These are phyloP conservation scores for Fopius arisanus DNA, from an alignment of 1,140 invertebrate species.

Conservation along the genomic window DNA sequence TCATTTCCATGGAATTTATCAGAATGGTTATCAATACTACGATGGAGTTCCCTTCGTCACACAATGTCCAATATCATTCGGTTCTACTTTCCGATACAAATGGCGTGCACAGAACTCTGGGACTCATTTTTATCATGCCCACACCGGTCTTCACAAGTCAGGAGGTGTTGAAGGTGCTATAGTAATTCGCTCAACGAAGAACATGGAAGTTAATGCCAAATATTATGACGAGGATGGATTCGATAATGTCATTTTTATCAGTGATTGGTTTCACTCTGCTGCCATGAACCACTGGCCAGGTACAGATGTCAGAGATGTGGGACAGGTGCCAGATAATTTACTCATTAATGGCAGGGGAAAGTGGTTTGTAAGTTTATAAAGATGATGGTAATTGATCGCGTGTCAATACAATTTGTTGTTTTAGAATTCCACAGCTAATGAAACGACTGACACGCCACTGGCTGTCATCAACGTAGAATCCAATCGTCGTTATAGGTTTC, in stretches of 20 bases:
- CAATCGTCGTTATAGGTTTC: constrained; percentile 62
- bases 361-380: constrained; percentile 7
- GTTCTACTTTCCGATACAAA: constrained; percentile 84
- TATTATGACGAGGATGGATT: constrained; percentile 84
- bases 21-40: constrained; percentile 83
- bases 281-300: constrained; percentile 80
- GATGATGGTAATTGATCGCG: too few relatives aligned
- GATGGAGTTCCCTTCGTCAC: constrained; percentile 91
- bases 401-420: not conserved
- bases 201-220: constrained; percentile 76
- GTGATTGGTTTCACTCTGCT: constrained; percentile 86
- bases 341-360: constrained; percentile 31
- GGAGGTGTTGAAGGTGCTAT: constrained; percentile 84
- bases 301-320: constrained; percentile 64
- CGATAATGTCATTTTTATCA: constrained; percentile 81
- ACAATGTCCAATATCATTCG: constrained; percentile 87
- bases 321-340: constrained; percentile 24
- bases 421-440: constrained; percentile 21
- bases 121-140: constrained; percentile 89
- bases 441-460: constrained; percentile 28
- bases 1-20: constrained; percentile 89
- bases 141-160: constrained; percentile 84
- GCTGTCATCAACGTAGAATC: constrained; percentile 43
- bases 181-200: constrained; percentile 74
- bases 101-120: constrained; percentile 77